These are phyloP conservation scores for Rhadinocentrus ornatus DNA, from an alignment of 2,797 vertebrate genomes.

Conservation along the genomic window DNA sequence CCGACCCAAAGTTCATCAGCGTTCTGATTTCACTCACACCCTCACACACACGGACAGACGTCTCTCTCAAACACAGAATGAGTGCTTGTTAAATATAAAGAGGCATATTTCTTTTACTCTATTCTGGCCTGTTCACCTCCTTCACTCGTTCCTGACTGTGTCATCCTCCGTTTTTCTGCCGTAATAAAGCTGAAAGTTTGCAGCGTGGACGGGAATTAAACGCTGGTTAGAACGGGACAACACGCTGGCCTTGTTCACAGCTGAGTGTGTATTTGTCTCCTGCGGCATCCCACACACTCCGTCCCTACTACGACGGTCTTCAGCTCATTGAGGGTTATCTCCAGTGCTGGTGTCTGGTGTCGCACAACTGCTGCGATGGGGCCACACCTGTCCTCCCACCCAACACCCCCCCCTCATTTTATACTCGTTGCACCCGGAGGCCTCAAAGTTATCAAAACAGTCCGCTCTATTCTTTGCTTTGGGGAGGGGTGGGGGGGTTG, in stretches of 20 bases:
- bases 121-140: neutral
- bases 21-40: constrained; percentile 71
- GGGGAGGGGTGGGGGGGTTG: neutral
- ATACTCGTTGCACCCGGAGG: neutral
- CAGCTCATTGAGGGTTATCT: constrained; percentile 47
- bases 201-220: no score
- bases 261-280: constrained; percentile 6
- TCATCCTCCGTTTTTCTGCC: neutral
- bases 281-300: constrained; percentile 14
- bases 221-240: neutral
- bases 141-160: no score
- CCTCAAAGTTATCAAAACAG: constrained; percentile 65
- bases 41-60: constrained; percentile 18
- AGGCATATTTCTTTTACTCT: constrained; percentile 7
- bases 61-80: constrained; percentile 21
- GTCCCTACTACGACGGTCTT: constrained; percentile 33
- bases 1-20: constrained; percentile 70
- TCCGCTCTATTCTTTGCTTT: constrained; percentile 21
- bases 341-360: constrained; percentile 61
- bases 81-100: constrained; percentile 44
- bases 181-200: no score
- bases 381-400: constrained; percentile 67
- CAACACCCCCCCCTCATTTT: constrained; percentile 5
- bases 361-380: constrained; percentile 67
- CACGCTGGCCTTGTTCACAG: constrained; percentile 28